phyloP scores from a whole-genome alignment of 2,797 vertebrate genomes.

The Acanthornis magna region DNA sequence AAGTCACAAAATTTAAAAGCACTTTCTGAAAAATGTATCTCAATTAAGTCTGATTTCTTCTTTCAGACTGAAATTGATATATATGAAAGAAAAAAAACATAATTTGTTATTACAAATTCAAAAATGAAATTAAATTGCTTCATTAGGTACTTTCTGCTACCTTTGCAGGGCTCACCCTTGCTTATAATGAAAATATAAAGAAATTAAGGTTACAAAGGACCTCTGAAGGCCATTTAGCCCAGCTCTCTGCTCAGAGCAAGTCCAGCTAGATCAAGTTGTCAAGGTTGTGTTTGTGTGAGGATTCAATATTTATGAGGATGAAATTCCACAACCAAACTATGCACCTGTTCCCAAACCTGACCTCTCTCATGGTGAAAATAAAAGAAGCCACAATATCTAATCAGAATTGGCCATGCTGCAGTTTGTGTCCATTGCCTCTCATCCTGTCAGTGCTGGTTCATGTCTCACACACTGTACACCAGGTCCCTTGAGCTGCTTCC shows the following conservation, averaged over 20 bases:
- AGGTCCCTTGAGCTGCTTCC: background rate
- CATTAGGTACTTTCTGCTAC: background rate
- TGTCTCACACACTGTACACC: background rate
- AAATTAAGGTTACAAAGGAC: background rate
- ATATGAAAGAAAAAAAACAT: background rate
- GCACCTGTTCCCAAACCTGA: background rate
- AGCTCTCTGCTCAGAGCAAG: background rate
- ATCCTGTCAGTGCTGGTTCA: background rate
- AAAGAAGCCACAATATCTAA: background rate
- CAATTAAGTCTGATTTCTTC: background rate
- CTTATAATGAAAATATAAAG: background rate
- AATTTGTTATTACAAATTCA: background rate
- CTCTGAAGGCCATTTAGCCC: background rate
- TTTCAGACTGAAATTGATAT: background rate
- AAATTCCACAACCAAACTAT: background rate
- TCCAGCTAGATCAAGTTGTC: background rate
- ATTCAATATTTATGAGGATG: background rate
- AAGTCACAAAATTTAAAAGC: background rate
- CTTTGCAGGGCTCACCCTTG: background rate
- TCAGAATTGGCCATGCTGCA: background rate
- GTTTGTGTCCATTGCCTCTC: background rate
- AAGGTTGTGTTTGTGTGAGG: background rate
- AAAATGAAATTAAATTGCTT: background rate
- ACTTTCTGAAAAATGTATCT: background rate
- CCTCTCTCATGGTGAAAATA: background rate